These are phyloP conservation scores for Pogoniulus pusillus DNA, from an alignment of 2,797 vertebrate genomes.

Conservation along the genomic window DNA sequence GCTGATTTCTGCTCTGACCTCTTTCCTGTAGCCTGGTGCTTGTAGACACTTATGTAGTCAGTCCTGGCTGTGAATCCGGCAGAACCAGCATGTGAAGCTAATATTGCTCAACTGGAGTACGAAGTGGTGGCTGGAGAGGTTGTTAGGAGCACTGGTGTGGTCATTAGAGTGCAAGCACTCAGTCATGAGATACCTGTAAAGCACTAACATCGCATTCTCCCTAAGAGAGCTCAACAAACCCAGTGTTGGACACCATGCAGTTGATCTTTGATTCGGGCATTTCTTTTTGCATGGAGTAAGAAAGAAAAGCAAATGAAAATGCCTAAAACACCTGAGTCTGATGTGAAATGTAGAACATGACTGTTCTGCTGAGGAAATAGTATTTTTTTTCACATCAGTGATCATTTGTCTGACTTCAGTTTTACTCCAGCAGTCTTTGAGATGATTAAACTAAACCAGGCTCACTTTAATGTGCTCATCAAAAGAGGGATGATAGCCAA, in stretches of 20 bases:
- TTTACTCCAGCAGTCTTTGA: constrained; percentile 78
- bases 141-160: constrained; percentile 68
- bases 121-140: constrained; percentile 83
- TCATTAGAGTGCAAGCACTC: constrained; percentile 84
- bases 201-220: background rate
- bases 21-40: constrained; percentile 79
- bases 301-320: background rate
- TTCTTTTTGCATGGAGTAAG: background rate
- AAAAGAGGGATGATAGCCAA: constrained; percentile 85
- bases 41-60: constrained; percentile 85
- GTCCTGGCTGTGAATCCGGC: constrained; percentile 85
- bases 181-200: constrained; percentile 85
- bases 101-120: constrained; percentile 84
- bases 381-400: constrained; percentile 76
- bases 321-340: background rate
- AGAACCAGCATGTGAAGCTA: constrained; percentile 85
- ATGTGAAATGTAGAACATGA: background rate
- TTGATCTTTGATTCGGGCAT: background rate
- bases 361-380: background rate
- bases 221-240: background rate
- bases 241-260: background rate
- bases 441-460: constrained; percentile 85
- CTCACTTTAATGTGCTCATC: constrained; percentile 86
- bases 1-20: background rate
- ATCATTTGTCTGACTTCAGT: constrained; percentile 81